Evolutionary conservation across 2,797 vertebrate species (phyloP).

Genomic region (Enteromius paludinosus): DNA sequence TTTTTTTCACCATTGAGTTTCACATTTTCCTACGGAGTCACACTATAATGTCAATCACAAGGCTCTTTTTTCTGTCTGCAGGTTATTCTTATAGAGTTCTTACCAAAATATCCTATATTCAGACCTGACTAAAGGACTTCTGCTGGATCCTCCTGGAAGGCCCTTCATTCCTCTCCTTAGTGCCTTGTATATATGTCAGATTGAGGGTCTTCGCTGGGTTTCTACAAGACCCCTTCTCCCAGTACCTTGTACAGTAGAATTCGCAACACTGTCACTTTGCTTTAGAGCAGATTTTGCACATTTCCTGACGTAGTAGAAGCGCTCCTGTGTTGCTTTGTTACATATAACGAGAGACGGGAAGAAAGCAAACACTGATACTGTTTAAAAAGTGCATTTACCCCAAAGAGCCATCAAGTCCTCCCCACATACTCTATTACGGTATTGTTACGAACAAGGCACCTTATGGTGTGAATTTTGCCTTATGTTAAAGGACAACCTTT

Average conservation of each 20-base stretch:
- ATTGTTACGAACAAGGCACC: conserved; percentile 83
- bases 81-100: conserved; percentile 99
- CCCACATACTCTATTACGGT: conserved; percentile 64
- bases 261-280: conserved; percentile 90
- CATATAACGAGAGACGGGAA: conserved; percentile 45
- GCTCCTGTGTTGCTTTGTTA: conserved; percentile 81
- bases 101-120: conserved; percentile 99
- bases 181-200: conserved; percentile 98
- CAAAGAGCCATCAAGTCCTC: conserved; percentile 71
- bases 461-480: conserved; percentile 74
- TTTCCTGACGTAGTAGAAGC: conserved; percentile 81
- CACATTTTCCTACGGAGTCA: neutral
- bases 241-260: conserved; percentile 85
- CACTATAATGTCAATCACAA: neutral
- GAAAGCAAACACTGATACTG: conserved; percentile 71
- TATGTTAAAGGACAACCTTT: conserved; percentile 66
- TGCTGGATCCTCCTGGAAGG: conserved; percentile 77
- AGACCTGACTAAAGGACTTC: conserved; percentile 92
- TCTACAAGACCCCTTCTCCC: conserved; percentile 72
- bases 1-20: neutral
- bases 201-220: conserved; percentile 88
- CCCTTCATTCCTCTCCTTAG: conserved; percentile 94
- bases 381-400: conserved; percentile 83
- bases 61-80: conserved; percentile 70
- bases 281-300: conserved; percentile 98